Conservation (phyloP, 2,113 vertebrate species). For the Chaetodon auriga region DNA sequence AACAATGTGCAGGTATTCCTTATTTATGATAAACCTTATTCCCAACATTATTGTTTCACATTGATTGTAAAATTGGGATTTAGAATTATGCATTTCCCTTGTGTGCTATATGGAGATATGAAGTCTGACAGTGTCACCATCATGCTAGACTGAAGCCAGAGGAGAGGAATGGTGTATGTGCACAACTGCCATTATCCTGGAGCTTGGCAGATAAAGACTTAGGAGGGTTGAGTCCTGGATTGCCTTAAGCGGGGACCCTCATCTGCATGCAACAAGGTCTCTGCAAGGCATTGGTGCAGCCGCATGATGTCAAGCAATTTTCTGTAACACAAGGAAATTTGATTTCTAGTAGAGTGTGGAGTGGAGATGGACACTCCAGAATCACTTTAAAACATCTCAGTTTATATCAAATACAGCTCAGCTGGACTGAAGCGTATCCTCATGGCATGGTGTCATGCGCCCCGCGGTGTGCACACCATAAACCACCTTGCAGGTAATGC, state of each 20-base stretch:
- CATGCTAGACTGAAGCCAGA: constrained; percentile 60
- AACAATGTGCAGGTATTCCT: constrained; percentile 36
- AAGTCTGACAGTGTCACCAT: constrained; percentile 58
- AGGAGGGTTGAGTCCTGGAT: constrained; percentile 78
- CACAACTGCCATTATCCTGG: constrained; percentile 68
- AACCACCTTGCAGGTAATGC: constrained; percentile 44
- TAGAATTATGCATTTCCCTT: constrained; percentile 43
- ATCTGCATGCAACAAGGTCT: constrained; percentile 75
- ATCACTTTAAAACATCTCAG: constrained; percentile 62
- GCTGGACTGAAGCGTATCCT: constrained; percentile 51
- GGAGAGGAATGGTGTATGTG: constrained; percentile 57
- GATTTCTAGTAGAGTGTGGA: constrained; percentile 58
- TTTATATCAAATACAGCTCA: constrained; percentile 56
- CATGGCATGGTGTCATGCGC: constrained; percentile 32
- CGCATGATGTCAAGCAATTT: constrained; percentile 81
- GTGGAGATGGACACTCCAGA: constrained; percentile 51
- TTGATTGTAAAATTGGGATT: constrained; percentile 33
- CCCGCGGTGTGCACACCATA: constrained; percentile 6
- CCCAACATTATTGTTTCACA: constrained; percentile 31
- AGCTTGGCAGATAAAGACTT: constrained; percentile 81
- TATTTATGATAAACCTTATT: constrained; percentile 28
- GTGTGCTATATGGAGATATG: constrained; percentile 42
- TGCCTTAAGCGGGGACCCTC: constrained; percentile 74
- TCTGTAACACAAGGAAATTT: constrained; percentile 71
- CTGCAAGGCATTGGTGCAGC: constrained; percentile 59